phyloP scores from a whole-genome alignment of 2,888 invertebrate genomes.

The Drosophila picticornis region DNA sequence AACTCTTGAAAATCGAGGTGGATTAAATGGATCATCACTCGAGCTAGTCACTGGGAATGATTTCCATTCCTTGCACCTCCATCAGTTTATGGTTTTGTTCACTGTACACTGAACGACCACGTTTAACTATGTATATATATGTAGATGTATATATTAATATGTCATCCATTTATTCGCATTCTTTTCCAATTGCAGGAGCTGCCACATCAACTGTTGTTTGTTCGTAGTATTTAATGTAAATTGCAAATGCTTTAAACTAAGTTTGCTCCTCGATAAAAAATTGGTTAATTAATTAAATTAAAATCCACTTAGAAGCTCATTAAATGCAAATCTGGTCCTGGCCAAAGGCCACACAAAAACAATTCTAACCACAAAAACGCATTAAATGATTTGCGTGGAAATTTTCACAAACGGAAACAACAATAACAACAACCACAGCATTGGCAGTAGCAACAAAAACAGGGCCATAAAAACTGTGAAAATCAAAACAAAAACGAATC shows the following conservation, averaged over 20 bases:
- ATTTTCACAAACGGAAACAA: constrained; percentile 47
- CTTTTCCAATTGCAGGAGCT: not conserved
- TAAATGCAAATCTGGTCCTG: constrained; percentile 70
- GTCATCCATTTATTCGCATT: not conserved
- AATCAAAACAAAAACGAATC: constrained; percentile 42
- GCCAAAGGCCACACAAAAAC: constrained; percentile 53
- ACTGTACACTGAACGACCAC: too few relatives aligned
- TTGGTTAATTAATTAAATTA: constrained; percentile 72
- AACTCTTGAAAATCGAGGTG: too few relatives aligned
- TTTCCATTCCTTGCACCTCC: not conserved
- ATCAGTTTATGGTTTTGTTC: not conserved
- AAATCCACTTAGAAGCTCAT: constrained; percentile 80
- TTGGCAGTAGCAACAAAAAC: not conserved
- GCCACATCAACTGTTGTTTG: not conserved
- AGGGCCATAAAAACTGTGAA: constrained; percentile 19
- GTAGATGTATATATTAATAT: too few relatives aligned
- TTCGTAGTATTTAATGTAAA: constrained; percentile 23
- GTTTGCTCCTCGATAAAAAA: constrained; percentile 25
- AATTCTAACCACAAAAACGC: constrained; percentile 79
- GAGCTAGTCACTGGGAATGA: too few relatives aligned
- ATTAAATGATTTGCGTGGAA: constrained; percentile 73
- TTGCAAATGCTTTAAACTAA: constrained; percentile 36
- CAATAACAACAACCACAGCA: constrained; percentile 41
- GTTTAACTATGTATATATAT: too few relatives aligned
- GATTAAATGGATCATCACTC: too few relatives aligned